Evolutionary conservation across 2,113 vertebrate genomes (phyloP).

Genomic region (Sander lucioperca): DNA sequence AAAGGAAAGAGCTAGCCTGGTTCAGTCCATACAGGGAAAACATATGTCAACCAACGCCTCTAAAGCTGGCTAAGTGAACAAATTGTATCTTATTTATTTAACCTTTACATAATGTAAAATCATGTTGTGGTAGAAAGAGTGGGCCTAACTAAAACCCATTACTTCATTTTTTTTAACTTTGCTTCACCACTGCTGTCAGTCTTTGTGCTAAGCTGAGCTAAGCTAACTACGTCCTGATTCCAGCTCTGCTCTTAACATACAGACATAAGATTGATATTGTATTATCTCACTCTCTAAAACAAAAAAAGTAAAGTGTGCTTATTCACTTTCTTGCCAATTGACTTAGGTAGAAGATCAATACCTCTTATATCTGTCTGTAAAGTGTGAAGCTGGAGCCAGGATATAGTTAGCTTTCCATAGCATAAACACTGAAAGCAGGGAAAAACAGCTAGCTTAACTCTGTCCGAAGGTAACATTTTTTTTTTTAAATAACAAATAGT

Average conservation of each 20-base stretch:
- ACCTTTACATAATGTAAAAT: neutral
- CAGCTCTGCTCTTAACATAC: neutral
- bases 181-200: no score
- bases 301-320: neutral
- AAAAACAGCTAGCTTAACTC: neutral
- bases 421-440: neutral
- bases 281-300: neutral
- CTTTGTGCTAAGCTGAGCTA: neutral
- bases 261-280: neutral
- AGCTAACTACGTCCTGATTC: neutral
- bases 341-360: neutral
- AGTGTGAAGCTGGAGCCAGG: neutral
- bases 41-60: neutral
- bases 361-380: neutral
- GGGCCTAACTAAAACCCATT: no score
- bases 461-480: neutral
- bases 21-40: neutral
- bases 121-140: neutral
- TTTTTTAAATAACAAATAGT: neutral
- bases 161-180: no score
- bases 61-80: neutral
- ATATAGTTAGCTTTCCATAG: neutral
- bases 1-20: neutral
- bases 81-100: neutral
- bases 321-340: neutral